Percentiles rank a stretch among this genome's conserved stretches.
Evolutionary conservation across 2,113 vertebrate species (phyloP).

Genomic region (Proteles cristata): DNA sequence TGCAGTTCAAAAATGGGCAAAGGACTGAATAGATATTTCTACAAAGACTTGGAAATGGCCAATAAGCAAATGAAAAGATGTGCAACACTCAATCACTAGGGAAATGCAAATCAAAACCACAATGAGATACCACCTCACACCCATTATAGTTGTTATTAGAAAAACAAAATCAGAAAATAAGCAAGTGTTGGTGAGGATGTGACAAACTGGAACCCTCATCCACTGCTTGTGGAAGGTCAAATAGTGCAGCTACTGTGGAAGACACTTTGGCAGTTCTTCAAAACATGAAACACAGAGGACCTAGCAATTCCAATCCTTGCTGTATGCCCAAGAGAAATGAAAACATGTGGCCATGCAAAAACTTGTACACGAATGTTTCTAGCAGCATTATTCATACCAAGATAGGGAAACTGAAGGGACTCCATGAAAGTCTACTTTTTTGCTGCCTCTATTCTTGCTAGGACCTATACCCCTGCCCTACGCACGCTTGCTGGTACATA

Average conservation of each 20-base stretch:
- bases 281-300: no score
- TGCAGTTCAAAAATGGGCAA: not conserved
- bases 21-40: not conserved
- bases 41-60: not conserved
- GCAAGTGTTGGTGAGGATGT: not conserved
- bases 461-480: not conserved
- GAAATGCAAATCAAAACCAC: not conserved
- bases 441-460: not conserved
- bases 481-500: not conserved
- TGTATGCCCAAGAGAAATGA: no score
- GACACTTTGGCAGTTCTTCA: not conserved
- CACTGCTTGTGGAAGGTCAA: not conserved
- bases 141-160: not conserved
- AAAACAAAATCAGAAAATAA: not conserved
- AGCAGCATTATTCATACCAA: not conserved
- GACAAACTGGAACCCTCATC: not conserved
- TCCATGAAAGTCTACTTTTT: not conserved
- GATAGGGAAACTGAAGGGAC: not conserved
- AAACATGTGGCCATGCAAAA: not conserved
- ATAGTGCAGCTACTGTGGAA: not conserved
- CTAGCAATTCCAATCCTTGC: no score
- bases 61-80: not conserved
- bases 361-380: not conserved
- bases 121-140: not conserved
- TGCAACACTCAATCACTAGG: not conserved